A percentile compares a stretch with the other conserved stretches of the same genome.
These are phyloP conservation scores for Sarotherodon lohbergeri DNA, from an alignment of 2,113 vertebrate genomes.

Conservation along the genomic window DNA sequence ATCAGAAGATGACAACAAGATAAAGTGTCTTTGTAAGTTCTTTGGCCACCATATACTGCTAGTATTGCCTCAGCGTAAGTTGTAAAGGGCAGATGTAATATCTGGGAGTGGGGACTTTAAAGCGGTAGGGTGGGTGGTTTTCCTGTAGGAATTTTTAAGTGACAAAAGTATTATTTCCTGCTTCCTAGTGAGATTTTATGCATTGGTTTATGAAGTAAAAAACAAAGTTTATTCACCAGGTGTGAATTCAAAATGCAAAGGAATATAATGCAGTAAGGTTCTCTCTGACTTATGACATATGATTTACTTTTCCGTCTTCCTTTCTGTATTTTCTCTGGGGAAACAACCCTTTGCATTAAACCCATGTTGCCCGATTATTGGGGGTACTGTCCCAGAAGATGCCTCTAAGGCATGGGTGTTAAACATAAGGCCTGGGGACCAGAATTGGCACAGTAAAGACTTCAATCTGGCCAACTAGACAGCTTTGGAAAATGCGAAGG, in stretches of 20 bases:
- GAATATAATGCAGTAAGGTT: background rate
- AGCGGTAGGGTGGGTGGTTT: background rate
- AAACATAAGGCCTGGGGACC: fast-evolving
- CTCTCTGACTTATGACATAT: background rate
- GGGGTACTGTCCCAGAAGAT: fast-evolving
- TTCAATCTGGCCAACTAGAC: background rate
- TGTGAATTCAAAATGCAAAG: background rate
- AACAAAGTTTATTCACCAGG: background rate
- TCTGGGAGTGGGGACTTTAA: background rate
- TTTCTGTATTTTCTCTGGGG: background rate
- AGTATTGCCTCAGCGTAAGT: background rate
- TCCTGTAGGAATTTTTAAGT: background rate
- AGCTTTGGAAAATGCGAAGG: background rate
- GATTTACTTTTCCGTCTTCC: background rate
- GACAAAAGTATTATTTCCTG: background rate
- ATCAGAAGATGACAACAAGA: background rate
- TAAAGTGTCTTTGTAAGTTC: background rate
- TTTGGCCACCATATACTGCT: background rate
- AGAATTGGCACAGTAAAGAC: background rate
- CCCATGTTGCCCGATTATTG: background rate
- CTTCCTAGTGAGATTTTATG: background rate
- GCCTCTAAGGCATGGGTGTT: background rate
- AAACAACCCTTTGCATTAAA: background rate
- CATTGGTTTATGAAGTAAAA: background rate
- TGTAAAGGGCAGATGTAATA: background rate